phyloP scores from a whole-genome alignment of 2,888 invertebrate genomes.

The Bellardia pandia region DNA sequence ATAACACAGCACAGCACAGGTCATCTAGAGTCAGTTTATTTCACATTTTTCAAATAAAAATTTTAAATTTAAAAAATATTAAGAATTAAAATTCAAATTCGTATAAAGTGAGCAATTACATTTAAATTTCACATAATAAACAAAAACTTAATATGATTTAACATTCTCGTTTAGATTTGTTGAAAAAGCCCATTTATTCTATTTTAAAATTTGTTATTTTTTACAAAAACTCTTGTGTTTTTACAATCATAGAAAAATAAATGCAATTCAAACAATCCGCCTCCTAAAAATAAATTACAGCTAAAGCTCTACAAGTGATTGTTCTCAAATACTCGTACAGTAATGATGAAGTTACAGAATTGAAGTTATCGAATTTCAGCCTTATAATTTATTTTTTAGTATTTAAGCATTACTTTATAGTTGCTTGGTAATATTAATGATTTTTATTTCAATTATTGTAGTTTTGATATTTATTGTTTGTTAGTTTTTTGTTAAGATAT shows the following conservation, averaged over 20 bases:
- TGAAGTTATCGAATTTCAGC: not conserved
- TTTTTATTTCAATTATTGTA: not conserved
- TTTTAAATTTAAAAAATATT: no score
- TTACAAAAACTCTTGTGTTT: not conserved
- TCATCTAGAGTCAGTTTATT: no score
- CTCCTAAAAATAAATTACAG: not conserved
- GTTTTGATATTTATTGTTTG: not conserved
- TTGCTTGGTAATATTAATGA: not conserved
- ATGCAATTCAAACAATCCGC: not conserved
- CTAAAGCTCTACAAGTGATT: not conserved
- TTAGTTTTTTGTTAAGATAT: slow-evolving; percentile 17
- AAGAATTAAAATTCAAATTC: no score
- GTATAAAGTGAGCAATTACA: not conserved
- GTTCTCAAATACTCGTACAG: not conserved
- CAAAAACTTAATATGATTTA: not conserved
- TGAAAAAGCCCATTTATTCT: not conserved
- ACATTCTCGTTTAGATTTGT: not conserved
- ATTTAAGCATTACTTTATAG: not conserved
- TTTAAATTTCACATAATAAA: not conserved
- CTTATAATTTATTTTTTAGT: not conserved
- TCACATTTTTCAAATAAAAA: no score
- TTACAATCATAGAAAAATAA: not conserved
- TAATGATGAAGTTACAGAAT: not conserved
- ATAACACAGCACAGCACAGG: no score
- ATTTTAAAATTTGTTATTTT: not conserved